Evolutionary conservation across 1,140 invertebrate species (phyloP), one percentile per base, ranked within the genome.

Genomic region (Scaptomyza montana): DNA sequence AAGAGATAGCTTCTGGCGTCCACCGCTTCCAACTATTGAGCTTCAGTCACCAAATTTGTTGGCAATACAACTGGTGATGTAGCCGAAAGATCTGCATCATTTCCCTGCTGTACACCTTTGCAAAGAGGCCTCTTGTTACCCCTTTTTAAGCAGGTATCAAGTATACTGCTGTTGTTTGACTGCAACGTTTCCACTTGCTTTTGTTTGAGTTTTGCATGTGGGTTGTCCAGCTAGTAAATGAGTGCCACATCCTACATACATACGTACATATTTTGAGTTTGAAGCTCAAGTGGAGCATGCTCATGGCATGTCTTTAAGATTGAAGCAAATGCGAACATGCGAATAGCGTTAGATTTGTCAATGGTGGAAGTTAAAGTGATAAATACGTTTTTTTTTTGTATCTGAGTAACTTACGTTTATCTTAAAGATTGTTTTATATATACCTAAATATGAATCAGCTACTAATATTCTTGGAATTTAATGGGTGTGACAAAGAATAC

Each of bases 191-290:
- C 16, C 16, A 16, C 21, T 25, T 25, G 2, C 3, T 25, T 25
- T 25, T 25, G 21, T 36, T 36, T 41, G 46, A 21, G 25, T 63
- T 64, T 60, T 66, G 62, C 68, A 54, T 67, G 69, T 72, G 49
- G 63, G 69, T 6, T 67, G 69, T 72, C 41, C 69, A 33, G 30
- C 30, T 33, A 6, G 30, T 39, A 50, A 59, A 55, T 66, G 33
- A 51, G n/a, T 43, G 12, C 12, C 56, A 19, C 21, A 25, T 25
- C 21, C 21, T 25, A 2, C 21, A 25, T 25, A 25, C 21, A 25
- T 1, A 25, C 21, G 21, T 3, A 25, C 21, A 25, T 25, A 25
- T 25, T 21, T 13, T 19, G 56, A 45, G 55, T 16, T 9, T 36
- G 33, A 8, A 7, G 8, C 33, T 36, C 33, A 36, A 6, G n/a